Evolutionary conservation across 1,140 invertebrate genomes (phyloP), one percentile per base, ranked within the genome.

Genomic region (Mactra quadrangularis): DNA sequence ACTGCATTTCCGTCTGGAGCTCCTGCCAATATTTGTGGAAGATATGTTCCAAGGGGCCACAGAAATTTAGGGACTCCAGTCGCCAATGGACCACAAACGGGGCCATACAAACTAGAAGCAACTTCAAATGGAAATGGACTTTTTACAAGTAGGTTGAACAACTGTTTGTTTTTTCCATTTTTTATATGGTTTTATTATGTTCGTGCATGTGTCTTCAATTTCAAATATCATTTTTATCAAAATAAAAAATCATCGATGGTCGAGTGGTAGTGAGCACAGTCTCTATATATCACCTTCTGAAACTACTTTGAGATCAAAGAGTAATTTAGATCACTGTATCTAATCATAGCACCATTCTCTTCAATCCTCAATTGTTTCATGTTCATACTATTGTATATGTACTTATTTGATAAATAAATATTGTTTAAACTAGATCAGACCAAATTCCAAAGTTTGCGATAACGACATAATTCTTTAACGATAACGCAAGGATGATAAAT

Each of bases 31-130:
- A 81, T 81, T 3, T 81, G 77, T 29, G 77, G 77, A n/a, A 41
- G 64, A 31, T 81, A 81, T 50, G 77, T 81, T 22, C 77, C 77
- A 19, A 64, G 77, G 25, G 75, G 75, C 22, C 77, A 81, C 41
- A 57, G 64, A 15, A 81, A 81, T 38, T 38, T 31, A 22, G 77
- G 53, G 7, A 81, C 77, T 4, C 77, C 77, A 9, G 53, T 81
- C 3, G 64, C 52, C 7, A 70, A 81, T 15, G 77, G 77, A 15
- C 77, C 77, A 31, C 70, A 15, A 19, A 60, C 77, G 9, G 77
- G 77, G 9, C 77, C 77, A 17, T 81, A 81, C 29, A 33, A 25
- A 6, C 13, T 81, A 17, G 25, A 52, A 3, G 66, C 71, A 0
- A 71, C n/a, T 1, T 52, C 64, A 3, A 35, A 0, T 17, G 77